Evolutionary conservation across 2,797 vertebrate species (phyloP), one percentile per base, ranked within the genome.

Genomic region (Alauda arvensis): DNA sequence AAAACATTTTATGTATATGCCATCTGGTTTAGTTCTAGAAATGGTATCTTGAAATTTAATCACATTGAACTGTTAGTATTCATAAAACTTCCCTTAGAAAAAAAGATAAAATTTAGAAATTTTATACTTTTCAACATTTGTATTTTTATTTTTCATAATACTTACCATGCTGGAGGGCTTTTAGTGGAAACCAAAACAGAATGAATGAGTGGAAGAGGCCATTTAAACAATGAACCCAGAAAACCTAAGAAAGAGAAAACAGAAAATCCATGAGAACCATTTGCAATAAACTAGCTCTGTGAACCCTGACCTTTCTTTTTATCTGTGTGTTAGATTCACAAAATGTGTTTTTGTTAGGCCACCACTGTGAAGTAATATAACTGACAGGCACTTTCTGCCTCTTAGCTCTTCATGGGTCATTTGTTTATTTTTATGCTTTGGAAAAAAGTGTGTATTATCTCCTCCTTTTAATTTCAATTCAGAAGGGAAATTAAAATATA

Each of bases 151-250:
- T 91, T 89, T 81, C 20, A 1, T 76, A 76, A 96, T 95, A 96
- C 99, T 99, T 98, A 99, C 99, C 99, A 95, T 99, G 98, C 96
- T 99, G 98, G 96, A 99, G 98, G 95, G 99, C 99, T 98, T 98
- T 98, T 83, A 99, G 98, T 92, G 99, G 99, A 98, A 99, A 98
- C 99, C 99, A 99, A 97, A 99, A 99, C 95, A 99, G 98, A 97
- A 99, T 99, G 97, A 99, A 98, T 56, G 99, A 99, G 98, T 99
- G 99, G 98, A 99, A 99, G 96, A 99, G 99, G 96, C 99, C 99
- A 94, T 99, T 99, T 97, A 99, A 98, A 99, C 99, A 99, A 99
- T 99, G 99, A 97, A 99, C 98, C 99, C 99, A 99, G 98, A 99
- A 99, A 98, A 99, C 99, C 99, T 99, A 98, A 95, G 95, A 93